Percentiles rank a stretch among this genome's conserved stretches.
Conservation (phyloP, 2,888 invertebrate species). For the Drosophila algonquin region DNA sequence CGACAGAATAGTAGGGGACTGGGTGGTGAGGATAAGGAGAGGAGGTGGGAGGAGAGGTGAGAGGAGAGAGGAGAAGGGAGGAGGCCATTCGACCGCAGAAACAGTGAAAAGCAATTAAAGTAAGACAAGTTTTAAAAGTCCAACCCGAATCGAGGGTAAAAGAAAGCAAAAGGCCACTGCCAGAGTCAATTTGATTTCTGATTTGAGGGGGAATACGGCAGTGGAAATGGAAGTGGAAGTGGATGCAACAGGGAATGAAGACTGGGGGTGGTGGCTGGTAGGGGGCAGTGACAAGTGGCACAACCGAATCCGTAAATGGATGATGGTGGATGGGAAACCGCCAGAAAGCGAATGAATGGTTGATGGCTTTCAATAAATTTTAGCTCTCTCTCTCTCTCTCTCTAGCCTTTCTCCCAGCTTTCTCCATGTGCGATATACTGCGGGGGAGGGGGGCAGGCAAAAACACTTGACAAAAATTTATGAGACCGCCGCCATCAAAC, state of each 20-base stretch:
- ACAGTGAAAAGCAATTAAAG: constrained; percentile 74
- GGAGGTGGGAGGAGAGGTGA: not conserved
- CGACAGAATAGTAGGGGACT: not conserved
- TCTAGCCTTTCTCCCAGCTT: too few relatives aligned
- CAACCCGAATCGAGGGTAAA: constrained; percentile 12
- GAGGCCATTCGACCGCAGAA: constrained; percentile 54
- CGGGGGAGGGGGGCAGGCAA: not conserved
- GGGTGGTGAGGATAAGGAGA: not conserved
- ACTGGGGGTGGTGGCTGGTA: not conserved
- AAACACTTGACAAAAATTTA: constrained; percentile 41
- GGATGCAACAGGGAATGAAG: too few relatives aligned
- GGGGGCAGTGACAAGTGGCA: constrained; percentile 31
- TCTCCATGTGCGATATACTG: not conserved
- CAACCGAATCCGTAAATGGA: constrained; percentile 19
- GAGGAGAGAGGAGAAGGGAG: not conserved
- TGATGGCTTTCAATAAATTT: not conserved
- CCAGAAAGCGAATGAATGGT: not conserved
- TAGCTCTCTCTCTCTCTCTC: not conserved
- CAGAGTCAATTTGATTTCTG: constrained; percentile 18
- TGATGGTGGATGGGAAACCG: not conserved
- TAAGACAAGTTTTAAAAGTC: constrained; percentile 50
- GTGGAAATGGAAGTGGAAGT: not conserved
- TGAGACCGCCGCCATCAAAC: constrained; percentile 54
- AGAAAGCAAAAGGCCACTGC: constrained; percentile 4
- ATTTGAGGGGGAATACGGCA: not conserved